Conservation (phyloP, 2,113 vertebrate genomes). For the Apodemus sylvaticus region DNA sequence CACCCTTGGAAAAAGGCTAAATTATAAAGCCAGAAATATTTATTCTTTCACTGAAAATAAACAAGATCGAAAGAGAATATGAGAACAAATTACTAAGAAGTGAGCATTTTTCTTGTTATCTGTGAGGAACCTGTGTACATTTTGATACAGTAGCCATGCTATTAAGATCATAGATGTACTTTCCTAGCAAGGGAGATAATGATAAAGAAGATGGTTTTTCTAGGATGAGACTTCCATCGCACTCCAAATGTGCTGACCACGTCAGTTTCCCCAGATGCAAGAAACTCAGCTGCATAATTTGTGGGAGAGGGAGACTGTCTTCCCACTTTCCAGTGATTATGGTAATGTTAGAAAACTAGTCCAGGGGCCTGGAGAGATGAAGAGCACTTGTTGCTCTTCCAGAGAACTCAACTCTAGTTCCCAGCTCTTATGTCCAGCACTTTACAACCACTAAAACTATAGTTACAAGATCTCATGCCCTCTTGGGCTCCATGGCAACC, state of each 20-base stretch:
- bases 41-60: slow-evolving; percentile 10
- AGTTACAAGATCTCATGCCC: neutral
- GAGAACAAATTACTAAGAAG: neutral
- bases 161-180: neutral
- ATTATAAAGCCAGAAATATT: slow-evolving; percentile 7
- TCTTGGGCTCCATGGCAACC: neutral
- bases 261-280: neutral
- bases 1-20: slow-evolving; percentile 1
- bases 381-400: neutral
- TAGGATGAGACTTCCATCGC: too few species aligned
- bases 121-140: neutral
- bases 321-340: neutral
- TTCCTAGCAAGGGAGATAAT: neutral
- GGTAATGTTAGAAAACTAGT: neutral
- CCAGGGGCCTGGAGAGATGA: neutral
- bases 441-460: neutral
- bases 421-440: neutral
- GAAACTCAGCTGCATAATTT: too few species aligned
- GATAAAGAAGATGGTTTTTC: too few species aligned
- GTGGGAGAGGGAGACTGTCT: neutral
- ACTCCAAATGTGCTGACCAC: neutral
- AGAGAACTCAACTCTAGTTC: neutral
- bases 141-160: neutral
- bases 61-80: neutral
- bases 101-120: neutral